Conservation (phyloP, 2,797 vertebrate species). For the Cuniculus paca region DNA sequence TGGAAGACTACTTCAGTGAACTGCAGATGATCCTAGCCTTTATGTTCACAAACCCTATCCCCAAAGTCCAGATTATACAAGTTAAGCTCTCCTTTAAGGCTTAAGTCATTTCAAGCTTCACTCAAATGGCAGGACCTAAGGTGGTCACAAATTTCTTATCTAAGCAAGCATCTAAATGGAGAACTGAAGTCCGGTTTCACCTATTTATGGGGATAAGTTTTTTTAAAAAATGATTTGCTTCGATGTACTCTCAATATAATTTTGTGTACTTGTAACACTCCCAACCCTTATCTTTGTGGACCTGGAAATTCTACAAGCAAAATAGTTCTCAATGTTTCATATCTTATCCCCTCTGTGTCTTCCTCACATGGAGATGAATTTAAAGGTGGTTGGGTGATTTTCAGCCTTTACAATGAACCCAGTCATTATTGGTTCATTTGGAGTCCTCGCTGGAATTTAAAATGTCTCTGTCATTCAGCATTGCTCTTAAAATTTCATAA, state of each 20-base stretch:
- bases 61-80: not conserved
- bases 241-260: not conserved
- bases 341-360: not conserved
- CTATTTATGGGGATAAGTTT: not conserved
- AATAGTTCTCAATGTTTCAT: not conserved
- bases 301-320: not conserved
- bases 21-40: not conserved
- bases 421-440: not conserved
- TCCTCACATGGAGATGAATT: not conserved
- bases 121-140: not conserved
- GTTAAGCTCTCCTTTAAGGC: not conserved
- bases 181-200: not conserved
- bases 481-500: not conserved
- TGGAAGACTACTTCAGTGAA: not conserved
- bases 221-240: not conserved
- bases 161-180: not conserved
- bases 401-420: not conserved
- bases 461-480: not conserved
- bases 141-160: not conserved
- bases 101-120: not conserved
- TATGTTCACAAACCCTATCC: not conserved
- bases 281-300: not conserved
- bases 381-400: not conserved
- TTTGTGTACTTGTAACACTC: not conserved
- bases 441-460: not conserved